Base-by-base conservation (phyloP, 1,140 invertebrate species). In the Mya arenaria region DNA sequence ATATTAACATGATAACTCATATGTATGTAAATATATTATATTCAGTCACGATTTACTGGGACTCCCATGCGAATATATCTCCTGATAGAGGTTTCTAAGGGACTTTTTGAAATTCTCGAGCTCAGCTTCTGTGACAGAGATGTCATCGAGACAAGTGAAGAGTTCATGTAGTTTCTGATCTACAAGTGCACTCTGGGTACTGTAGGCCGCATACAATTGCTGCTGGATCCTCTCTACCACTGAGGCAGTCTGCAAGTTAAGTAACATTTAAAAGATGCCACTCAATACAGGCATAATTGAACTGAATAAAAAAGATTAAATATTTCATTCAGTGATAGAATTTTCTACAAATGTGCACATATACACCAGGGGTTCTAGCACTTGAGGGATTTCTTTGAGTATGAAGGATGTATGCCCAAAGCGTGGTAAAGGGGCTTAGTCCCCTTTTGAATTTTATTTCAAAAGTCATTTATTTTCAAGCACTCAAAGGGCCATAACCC, bases 121-220 rank as follows among this genome's bases (percentile, higher is more conserved):
- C 34, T 80, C 66, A 2, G 52, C 32, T 55, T 80, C 77, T 39
- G 77, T 41, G 25, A 52, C 55, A 37, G 41, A 30, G 37, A 80
- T 80, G 15, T 41, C 60, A 36, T 71, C 65, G 32, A 80, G 77
- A 62, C 66, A 71, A 25, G 77, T 36, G 62, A 80, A 80, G 4
- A 80, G 66, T 32, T 80, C 77, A 48, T 80, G 63, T 4, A 80
- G 66, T 39, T 80, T 80, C 48, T 80, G 23, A 36, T 80, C 65
- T 48, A 80, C 77, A 34, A 58, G 19, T 30, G 32, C 66, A 62
- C 63, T 80, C 8, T 80, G 48, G 4, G 6, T 17, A 30, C 62
- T 39, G 58, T 80, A 80, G 15, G 37, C 32, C 37, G 41, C 36
- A 39, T 60, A 80, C 25, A 80, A 25, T 37, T 71, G 62, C 48